Percentiles rank a stretch among this genome's conserved stretches.
Conservation (phyloP, 2,113 vertebrate species). For the Trematocara unimaculatum region DNA sequence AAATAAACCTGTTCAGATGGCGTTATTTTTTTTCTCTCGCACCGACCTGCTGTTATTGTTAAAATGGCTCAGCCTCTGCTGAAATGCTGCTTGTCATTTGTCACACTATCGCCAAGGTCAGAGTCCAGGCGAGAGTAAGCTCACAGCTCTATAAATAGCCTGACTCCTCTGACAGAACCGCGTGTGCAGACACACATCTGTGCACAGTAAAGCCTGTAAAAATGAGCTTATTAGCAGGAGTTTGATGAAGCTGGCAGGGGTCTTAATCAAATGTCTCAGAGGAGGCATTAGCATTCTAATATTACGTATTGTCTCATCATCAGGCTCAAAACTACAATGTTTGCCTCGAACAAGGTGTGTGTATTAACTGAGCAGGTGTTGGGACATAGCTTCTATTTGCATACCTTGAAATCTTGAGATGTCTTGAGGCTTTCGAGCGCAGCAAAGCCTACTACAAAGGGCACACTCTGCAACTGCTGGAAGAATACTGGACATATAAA, state of each 20-base stretch:
- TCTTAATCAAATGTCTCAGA: constrained; percentile 29
- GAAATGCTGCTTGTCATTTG: constrained; percentile 39
- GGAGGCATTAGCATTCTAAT: constrained; percentile 8
- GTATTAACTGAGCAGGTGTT: neutral
- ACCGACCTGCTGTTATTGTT: constrained; percentile 23
- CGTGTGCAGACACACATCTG: neutral
- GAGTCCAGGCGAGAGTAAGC: constrained; percentile 27
- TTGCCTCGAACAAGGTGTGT: neutral
- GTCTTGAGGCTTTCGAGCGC: neutral
- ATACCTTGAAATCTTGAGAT: neutral
- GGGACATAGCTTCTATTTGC: neutral
- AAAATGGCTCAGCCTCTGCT: constrained; percentile 16
- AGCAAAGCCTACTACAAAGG: neutral
- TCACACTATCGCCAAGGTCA: constrained; percentile 56
- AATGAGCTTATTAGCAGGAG: constrained; percentile 12
- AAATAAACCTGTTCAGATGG: constrained; percentile 28
- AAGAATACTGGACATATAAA: neutral
- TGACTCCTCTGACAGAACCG: neutral
- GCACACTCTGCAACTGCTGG: neutral
- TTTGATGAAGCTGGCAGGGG: constrained; percentile 23
- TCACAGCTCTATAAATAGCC: constrained; percentile 43
- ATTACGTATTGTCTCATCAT: neutral
- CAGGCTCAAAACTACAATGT: neutral
- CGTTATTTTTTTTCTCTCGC: neutral
- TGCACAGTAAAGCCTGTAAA: neutral